Conservation (phyloP, 2,888 invertebrate genomes). For the Metellina segmentata region DNA sequence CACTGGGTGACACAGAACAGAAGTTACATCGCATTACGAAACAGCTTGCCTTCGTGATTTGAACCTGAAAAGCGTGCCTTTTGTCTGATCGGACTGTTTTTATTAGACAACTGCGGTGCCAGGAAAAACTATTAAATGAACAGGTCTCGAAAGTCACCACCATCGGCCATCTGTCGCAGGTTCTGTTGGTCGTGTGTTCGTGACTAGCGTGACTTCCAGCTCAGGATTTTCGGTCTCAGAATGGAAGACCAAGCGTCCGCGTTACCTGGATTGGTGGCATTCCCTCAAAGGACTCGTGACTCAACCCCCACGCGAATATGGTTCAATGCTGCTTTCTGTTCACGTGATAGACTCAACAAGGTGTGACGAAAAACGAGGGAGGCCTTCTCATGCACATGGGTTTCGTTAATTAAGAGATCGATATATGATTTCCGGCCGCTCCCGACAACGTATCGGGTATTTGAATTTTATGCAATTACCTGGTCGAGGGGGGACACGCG, state of each 20-base stretch:
- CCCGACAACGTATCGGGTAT: no score
- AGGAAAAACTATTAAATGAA: conserved; percentile 32
- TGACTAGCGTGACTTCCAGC: neutral
- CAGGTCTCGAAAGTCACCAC: neutral
- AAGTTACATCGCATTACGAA: neutral
- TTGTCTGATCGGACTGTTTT: neutral
- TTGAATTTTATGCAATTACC: no score
- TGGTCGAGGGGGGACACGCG: no score
- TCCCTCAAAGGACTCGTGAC: conserved; percentile 42
- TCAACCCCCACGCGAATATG: conserved; percentile 51
- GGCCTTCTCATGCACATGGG: no score
- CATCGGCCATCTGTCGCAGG: conserved; percentile 9
- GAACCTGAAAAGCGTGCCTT: neutral
- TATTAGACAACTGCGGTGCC: neutral
- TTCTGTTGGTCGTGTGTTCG: neutral
- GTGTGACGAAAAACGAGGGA: neutral
- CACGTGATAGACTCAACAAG: neutral
- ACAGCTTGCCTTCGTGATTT: neutral
- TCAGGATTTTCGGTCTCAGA: conserved; percentile 13
- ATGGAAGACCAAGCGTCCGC: conserved; percentile 36
- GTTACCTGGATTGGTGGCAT: conserved; percentile 47
- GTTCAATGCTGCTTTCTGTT: conserved; percentile 47
- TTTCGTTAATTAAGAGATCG: no score
- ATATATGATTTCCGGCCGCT: no score
- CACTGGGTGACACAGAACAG: no score